Evolutionary conservation across 2,113 vertebrate species (phyloP).

Genomic region (Axis porcinus): DNA sequence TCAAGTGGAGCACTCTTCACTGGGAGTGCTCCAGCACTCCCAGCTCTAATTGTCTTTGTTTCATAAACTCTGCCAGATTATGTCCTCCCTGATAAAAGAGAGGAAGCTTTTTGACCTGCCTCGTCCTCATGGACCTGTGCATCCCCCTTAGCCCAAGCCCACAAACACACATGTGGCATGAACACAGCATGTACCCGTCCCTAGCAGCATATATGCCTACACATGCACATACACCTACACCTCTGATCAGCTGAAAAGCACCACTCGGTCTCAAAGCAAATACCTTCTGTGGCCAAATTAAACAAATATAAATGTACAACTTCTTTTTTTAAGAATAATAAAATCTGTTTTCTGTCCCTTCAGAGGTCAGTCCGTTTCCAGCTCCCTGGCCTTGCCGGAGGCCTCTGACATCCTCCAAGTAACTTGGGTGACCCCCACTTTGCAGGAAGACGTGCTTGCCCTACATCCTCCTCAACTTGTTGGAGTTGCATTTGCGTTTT

Average conservation of each 20-base stretch:
- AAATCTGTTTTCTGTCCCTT: constrained; percentile 72
- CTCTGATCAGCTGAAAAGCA: constrained; percentile 25
- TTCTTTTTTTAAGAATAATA: constrained; percentile 54
- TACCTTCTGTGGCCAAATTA: constrained; percentile 66
- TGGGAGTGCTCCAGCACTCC: not conserved
- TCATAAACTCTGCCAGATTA: not conserved
- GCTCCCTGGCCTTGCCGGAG: constrained; percentile 40
- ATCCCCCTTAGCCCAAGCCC: not conserved
- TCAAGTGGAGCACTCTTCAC: not conserved
- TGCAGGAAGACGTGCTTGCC: constrained; percentile 66
- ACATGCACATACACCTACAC: fast-evolving
- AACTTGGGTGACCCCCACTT: constrained; percentile 53
- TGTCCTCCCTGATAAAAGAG: not conserved
- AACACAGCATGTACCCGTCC: not conserved
- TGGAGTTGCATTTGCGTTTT: constrained; percentile 29
- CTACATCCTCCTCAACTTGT: constrained; percentile 49
- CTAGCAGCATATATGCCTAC: no score
- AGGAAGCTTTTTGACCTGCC: not conserved
- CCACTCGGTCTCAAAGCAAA: constrained; percentile 31
- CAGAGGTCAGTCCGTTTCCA: constrained; percentile 60
- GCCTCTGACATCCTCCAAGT: constrained; percentile 46
- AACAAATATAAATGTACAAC: constrained; percentile 67
- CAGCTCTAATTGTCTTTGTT: not conserved
- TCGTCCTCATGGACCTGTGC: not conserved
- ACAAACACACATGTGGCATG: fast-evolving